Evolutionary conservation across 2,113 vertebrate genomes (phyloP), one percentile per base, ranked within the genome.

Genomic region (Austrofundulus limnaeus): DNA sequence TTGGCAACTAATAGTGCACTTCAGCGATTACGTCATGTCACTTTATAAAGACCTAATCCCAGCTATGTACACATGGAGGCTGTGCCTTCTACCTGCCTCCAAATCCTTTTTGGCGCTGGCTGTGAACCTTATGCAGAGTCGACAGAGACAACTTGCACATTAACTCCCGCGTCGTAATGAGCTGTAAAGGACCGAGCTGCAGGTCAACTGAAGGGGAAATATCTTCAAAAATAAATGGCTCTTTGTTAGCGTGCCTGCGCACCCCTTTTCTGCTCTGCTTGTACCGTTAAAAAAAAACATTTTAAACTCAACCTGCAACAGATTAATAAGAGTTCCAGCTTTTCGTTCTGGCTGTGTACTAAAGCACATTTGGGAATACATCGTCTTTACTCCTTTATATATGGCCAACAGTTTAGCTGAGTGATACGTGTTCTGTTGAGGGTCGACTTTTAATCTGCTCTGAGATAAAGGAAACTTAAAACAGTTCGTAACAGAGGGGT

Each of bases 41-140:
- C 69, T 67, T 66, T 34, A 66, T 66, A 47, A 70, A 82, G 62
- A 75, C 70, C 75, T 41, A 15, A 52, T 58, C 55, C 58, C 37
- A 41, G 46, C 55, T 90, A 87, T 90, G 82, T 88, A 86, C 88
- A 91, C 38, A n/a, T n/a, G n/a, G n/a, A n/a, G n/a, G n/a, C n/a
- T n/a, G 61, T 64, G 16, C 48, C 37, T 49, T 24, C 58, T n/a
- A 19, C 31, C 61, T 62, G 46, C 59, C 24, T 7, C 31, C 52
- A 13, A 70, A n/a, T n/a, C n/a, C n/a, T n/a, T n/a, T n/a, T n/a
- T n/a, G n/a, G n/a, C n/a, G n/a, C n/a, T n/a, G n/a, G n/a, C n/a
- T n/a, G n/a, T n/a, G n/a, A n/a, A n/a, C n/a, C n/a, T n/a, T n/a
- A n/a, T n/a, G n/a, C n/a, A n/a, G n/a, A n/a, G n/a, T n/a, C n/a